phyloP scores from a whole-genome alignment of 2,797 vertebrate species.

The Myotis pilosus region DNA sequence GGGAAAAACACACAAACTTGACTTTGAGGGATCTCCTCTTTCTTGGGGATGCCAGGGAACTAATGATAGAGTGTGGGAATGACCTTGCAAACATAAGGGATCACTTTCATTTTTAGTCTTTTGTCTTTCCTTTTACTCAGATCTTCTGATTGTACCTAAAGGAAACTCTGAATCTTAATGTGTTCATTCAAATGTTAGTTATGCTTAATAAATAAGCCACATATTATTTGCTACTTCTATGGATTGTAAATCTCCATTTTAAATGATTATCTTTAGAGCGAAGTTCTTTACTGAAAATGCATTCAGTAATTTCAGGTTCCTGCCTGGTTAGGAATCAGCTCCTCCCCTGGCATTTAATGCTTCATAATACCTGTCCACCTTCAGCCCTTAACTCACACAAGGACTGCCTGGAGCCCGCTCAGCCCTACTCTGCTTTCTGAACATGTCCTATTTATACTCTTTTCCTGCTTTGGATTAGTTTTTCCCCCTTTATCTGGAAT shows the following conservation, averaged over 20 bases:
- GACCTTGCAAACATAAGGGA: not conserved
- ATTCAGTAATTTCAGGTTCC: not conserved
- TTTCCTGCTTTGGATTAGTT: not conserved
- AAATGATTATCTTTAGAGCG: not conserved
- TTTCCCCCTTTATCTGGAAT: not conserved
- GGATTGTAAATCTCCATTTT: slow-evolving; percentile 14
- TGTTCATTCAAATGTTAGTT: not conserved
- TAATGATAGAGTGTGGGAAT: not conserved
- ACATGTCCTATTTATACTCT: not conserved
- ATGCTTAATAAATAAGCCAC: slow-evolving; percentile 2
- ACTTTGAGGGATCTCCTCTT: not conserved
- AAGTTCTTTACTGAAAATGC: not conserved
- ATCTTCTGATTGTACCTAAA: not conserved
- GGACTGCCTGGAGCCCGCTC: not conserved
- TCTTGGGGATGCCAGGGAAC: not conserved
- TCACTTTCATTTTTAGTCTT: not conserved
- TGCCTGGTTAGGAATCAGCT: not conserved
- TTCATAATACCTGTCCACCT: not conserved
- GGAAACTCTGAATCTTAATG: not conserved
- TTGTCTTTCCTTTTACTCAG: not conserved
- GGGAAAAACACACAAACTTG: not conserved
- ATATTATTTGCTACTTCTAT: not conserved
- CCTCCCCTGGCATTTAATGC: not conserved
- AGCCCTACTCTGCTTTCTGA: not conserved
- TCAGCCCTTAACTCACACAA: not conserved